Evolutionary conservation across 1,140 invertebrate species (phyloP), one percentile per base, ranked within the genome.

Genomic region (Aphidius gifuensis): DNA sequence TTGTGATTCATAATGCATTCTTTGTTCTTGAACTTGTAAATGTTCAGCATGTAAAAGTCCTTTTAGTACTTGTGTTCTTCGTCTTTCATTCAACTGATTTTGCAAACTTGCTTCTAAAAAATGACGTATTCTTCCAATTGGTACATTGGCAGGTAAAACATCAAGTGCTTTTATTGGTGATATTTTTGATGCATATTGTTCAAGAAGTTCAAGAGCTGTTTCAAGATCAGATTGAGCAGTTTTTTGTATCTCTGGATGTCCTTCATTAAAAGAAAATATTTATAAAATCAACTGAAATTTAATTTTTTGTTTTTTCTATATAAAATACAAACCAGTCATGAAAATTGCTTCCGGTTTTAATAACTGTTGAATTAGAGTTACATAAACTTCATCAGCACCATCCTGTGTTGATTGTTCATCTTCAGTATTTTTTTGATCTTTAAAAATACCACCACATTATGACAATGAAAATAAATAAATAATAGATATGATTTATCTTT

Each of bases 21-120:
- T 85, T 65, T 90, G 82, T 70, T 92, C 88, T 75, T 92, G 87
- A 32, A 93, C 87, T 82, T 91, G 82, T 49, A 91, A 80, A 75
- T 92, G 87, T 79, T 96, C 92, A 0, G 93, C 90, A 70, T 91
- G 90, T 9, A 94, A 74, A 38, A 97, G 76, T 16, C 91, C 91
- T 71, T 90, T 92, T 44, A 93, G 82, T 3, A 96, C 83, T 75
- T 95, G 90, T 9, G 85, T 85, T 50, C 86, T 83, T 56, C 92
- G 80, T 65, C 88, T 86, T 38, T 88, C 83, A 9, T 88, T 86
- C 3, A 92, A 83, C 60, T 89, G 86, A 45, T 87, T 86, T 60
- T 93, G 88, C 40, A 94, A 73, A 40, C 91, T 88, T 50, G 87
- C 88, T 66, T 90, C 88, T 9, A 96, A 70, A 77, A 94, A 96